Conservation (phyloP, 2,113 vertebrate genomes). For the rabbit (Oryctolagus cuniculus) region DNA sequence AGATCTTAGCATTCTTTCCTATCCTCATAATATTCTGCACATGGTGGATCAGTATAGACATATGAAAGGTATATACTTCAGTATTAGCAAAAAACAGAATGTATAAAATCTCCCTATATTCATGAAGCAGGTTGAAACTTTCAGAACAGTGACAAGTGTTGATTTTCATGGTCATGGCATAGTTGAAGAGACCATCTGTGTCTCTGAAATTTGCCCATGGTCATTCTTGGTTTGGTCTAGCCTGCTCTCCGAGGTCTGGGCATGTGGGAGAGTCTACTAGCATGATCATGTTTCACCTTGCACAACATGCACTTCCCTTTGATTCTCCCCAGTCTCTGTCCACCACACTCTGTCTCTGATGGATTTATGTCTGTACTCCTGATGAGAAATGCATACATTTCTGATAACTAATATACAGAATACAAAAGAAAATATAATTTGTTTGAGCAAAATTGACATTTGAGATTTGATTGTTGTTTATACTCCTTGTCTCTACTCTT, state of each 20-base stretch:
- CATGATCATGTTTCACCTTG: background rate
- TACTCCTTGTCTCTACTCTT: too few relatives aligned
- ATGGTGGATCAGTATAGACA: background rate
- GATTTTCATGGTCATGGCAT: background rate
- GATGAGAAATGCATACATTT: background rate
- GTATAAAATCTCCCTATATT: background rate
- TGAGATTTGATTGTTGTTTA: too few relatives aligned
- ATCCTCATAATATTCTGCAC: background rate
- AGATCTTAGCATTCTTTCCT: background rate
- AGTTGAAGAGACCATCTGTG: background rate
- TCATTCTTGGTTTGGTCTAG: background rate
- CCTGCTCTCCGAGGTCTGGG: background rate
- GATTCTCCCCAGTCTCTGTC: background rate
- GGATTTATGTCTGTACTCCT: background rate
- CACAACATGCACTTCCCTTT: fast-evolving
- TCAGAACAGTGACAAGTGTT: background rate
- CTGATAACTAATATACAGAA: too few relatives aligned
- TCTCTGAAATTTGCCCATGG: background rate
- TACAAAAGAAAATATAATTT: too few relatives aligned
- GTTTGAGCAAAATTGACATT: too few relatives aligned
- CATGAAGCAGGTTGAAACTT: background rate
- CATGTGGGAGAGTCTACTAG: background rate
- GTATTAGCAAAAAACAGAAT: background rate
- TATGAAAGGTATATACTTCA: background rate
- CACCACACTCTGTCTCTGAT: background rate